Percentiles rank a stretch among this genome's conserved stretches.
Evolutionary conservation across 2,797 vertebrate species (phyloP).

Genomic region (Trachops cirrhosus): DNA sequence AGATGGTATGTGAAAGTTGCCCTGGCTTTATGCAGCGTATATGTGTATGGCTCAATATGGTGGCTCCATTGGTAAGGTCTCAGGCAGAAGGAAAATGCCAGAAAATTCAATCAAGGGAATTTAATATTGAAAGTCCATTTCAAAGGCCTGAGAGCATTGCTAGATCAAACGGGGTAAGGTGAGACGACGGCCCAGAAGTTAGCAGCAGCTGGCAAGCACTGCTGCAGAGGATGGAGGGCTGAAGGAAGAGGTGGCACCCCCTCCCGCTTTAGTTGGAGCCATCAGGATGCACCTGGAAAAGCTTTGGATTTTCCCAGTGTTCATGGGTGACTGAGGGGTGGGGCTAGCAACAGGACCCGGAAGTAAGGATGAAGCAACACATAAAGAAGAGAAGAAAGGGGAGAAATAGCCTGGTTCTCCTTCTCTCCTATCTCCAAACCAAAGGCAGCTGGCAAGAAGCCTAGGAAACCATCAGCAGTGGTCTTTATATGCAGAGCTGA

Average conservation of each 20-base stretch:
- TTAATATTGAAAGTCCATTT: background rate
- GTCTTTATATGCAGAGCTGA: background rate
- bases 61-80: background rate
- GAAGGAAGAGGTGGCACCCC: no score
- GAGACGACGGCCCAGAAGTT: background rate
- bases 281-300: background rate
- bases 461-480: accelerated
- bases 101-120: background rate
- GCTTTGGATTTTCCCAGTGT: background rate
- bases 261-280: background rate
- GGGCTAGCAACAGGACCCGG: background rate
- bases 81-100: background rate
- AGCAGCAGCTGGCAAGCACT: background rate
- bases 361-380: background rate
- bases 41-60: background rate
- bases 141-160: background rate
- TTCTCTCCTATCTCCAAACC: background rate
- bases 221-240: accelerated
- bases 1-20: accelerated
- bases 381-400: background rate
- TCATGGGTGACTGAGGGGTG: background rate
- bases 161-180: background rate
- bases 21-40: background rate
- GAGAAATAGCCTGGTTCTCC: background rate
- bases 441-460: background rate